phyloP scores from a whole-genome alignment of 2,888 invertebrate genomes.

The Nomada fucata region DNA sequence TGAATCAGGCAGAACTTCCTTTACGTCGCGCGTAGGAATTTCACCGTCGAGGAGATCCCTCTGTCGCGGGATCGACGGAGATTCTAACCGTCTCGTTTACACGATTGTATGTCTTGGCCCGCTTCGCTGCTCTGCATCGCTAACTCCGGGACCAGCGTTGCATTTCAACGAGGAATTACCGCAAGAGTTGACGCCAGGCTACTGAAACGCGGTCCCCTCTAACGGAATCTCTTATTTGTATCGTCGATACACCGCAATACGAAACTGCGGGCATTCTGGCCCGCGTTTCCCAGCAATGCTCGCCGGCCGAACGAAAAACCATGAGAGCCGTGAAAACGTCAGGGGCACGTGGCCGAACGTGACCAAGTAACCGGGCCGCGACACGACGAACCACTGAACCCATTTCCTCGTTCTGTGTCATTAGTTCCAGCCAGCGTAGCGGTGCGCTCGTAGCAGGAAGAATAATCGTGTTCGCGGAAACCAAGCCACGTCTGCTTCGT shows the following conservation, averaged over 20 bases:
- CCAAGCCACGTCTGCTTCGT: slow-evolving; percentile 12
- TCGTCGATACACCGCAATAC: not conserved
- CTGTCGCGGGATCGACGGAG: slow-evolving; percentile 16
- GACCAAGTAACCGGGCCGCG: slow-evolving; percentile 8
- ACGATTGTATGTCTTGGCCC: slow-evolving; percentile 5
- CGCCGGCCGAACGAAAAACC: no score
- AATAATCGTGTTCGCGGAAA: slow-evolving; percentile 42
- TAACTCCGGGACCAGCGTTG: slow-evolving; percentile 28
- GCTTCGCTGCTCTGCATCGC: slow-evolving; percentile 36
- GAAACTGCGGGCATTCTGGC: not conserved
- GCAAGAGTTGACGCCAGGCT: not conserved
- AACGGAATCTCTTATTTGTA: slow-evolving; percentile 23
- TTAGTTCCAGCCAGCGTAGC: slow-evolving; percentile 36
- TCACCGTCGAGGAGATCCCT: not conserved
- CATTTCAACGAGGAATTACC: slow-evolving; percentile 42
- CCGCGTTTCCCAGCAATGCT: not conserved
- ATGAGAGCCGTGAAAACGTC: slow-evolving; percentile 7
- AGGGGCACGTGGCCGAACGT: slow-evolving; percentile 19
- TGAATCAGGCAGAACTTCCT: no score
- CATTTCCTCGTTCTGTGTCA: slow-evolving; percentile 53
- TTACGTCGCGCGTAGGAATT: not conserved
- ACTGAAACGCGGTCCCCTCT: not conserved
- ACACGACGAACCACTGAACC: slow-evolving; percentile 27
- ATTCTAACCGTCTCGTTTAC: slow-evolving; percentile 8
- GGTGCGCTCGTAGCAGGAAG: slow-evolving; percentile 30